Conservation (phyloP, 1,140 invertebrate species). For the Pemphigus obesinymphae region DNA sequence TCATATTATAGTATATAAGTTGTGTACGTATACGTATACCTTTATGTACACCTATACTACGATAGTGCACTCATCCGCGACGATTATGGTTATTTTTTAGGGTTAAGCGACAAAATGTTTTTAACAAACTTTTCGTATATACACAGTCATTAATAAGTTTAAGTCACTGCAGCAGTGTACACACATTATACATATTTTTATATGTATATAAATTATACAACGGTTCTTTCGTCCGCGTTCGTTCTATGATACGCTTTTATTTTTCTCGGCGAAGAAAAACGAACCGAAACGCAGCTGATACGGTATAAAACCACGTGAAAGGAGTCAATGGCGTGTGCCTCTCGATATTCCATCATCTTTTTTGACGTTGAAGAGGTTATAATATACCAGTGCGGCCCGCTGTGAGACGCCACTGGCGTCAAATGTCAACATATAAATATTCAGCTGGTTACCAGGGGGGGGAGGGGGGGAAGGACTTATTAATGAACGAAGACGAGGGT, state of each 20-base stretch:
- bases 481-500: slow-evolving; percentile 40
- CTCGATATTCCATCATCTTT: slow-evolving; percentile 41
- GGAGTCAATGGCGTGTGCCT: slow-evolving; percentile 34
- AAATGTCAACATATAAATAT: slow-evolving; percentile 42
- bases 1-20: too few relatives aligned
- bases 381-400: slow-evolving; percentile 14
- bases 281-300: slow-evolving; percentile 17
- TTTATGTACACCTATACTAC: not conserved
- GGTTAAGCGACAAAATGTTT: not conserved
- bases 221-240: not conserved
- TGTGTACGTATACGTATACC: too few relatives aligned
- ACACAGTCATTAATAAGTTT: not conserved
- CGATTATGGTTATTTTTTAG: not conserved
- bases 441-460: slow-evolving; percentile 5
- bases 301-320: slow-evolving; percentile 24
- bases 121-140: not conserved
- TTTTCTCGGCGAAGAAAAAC: not conserved
- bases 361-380: slow-evolving; percentile 41
- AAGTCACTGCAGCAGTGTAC: not conserved
- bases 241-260: not conserved
- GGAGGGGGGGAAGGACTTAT: not conserved
- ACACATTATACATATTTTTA: not conserved
- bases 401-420: slow-evolving; percentile 11
- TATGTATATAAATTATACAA: not conserved
- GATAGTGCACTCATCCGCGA: not conserved